These are phyloP conservation scores for Petrosia ficiformis DNA, from an alignment of 37 sponge, comb jelly and placozoan genomes.

Conservation along the genomic window DNA sequence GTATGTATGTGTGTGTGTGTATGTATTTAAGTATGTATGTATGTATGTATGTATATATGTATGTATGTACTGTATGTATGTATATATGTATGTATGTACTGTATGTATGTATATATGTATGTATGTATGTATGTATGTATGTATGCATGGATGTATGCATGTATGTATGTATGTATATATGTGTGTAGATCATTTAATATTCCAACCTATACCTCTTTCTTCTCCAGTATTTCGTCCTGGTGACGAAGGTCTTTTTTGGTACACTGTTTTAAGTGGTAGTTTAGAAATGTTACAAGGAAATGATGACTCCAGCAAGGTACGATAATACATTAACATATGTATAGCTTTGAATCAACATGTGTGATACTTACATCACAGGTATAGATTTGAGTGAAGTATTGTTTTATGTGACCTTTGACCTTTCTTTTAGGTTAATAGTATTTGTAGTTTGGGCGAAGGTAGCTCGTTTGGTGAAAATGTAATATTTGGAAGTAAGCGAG, in stretches of 20 bases:
- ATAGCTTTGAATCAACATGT: not conserved
- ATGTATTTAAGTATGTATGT: too few relatives aligned
- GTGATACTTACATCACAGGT: not conserved
- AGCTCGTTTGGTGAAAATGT: constrained; percentile 71
- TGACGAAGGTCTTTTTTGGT: constrained; percentile 60
- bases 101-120: too few relatives aligned
- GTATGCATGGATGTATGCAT: too few relatives aligned
- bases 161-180: too few relatives aligned
- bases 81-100: too few relatives aligned
- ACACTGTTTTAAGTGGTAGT: constrained; percentile 61
- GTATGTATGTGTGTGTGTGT: too few relatives aligned
- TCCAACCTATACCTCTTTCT: not conserved
- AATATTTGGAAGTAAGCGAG: constrained; percentile 47
- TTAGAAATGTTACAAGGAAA: constrained; percentile 42
- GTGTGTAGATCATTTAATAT: too few relatives aligned
- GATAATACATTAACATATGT: not conserved
- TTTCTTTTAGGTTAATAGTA: constrained; percentile 22
- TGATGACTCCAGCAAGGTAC: not conserved
- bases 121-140: too few relatives aligned
- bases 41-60: too few relatives aligned
- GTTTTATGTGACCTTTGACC: not conserved
- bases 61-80: too few relatives aligned
- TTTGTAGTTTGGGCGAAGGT: constrained; percentile 52
- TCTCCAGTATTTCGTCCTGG: constrained; percentile 68
- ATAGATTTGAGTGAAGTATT: too few relatives aligned